Evolutionary conservation across 2,888 invertebrate species (phyloP).

Genomic region (Lagria hirta): DNA sequence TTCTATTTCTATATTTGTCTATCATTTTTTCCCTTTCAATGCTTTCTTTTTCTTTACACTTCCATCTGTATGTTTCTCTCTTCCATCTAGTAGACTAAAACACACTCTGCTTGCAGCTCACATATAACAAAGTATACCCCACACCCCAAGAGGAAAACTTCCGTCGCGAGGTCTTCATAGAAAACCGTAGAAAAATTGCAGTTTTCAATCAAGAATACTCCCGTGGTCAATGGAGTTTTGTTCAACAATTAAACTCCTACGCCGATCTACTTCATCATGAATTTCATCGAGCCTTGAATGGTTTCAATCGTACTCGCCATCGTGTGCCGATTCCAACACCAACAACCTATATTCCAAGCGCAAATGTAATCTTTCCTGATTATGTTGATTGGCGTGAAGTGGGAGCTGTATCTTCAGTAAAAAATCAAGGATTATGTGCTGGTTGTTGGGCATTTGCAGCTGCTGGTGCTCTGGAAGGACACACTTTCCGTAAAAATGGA

Average conservation of each 20-base stretch:
- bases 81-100: no score
- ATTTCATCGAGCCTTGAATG: conserved; percentile 47
- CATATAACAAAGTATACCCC: conserved; percentile 48
- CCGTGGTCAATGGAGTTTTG: conserved; percentile 42
- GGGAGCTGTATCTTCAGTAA: conserved; percentile 50
- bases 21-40: no score
- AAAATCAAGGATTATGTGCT: conserved; percentile 48
- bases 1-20: no score
- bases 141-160: conserved; percentile 42
- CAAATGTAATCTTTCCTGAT: conserved; percentile 47
- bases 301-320: conserved; percentile 58
- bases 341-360: conserved; percentile 46
- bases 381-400: conserved; percentile 50
- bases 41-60: no score
- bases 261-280: conserved; percentile 50
- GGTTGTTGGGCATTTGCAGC: conserved; percentile 53
- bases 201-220: conserved; percentile 48
- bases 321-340: conserved; percentile 29
- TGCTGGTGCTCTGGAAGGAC: conserved; percentile 61
- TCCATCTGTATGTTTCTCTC: no score
- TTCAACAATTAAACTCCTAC: conserved; percentile 47
- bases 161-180: conserved; percentile 49
- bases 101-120: conserved; percentile 35
- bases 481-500: conserved; percentile 57
- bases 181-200: conserved; percentile 48